A percentile compares a stretch with the other conserved stretches of the same genome.
Evolutionary conservation across 2,888 invertebrate genomes (phyloP).

Genomic region (Eupithecia vulgata): DNA sequence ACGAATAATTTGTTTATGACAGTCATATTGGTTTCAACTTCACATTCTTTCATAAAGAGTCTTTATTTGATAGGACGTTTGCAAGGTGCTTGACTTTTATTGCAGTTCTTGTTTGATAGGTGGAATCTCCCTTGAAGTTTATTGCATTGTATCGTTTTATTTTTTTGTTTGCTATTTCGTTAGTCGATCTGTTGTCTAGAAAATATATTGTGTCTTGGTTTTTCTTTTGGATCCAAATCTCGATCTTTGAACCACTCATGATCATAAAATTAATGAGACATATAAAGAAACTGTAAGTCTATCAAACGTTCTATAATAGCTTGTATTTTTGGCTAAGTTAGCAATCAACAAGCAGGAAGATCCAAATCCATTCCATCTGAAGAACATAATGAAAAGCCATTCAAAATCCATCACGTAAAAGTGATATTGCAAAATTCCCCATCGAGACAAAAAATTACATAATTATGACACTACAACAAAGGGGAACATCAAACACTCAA

Average conservation of each 20-base stretch:
- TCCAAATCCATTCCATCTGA: background rate
- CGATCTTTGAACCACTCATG: background rate
- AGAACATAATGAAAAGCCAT: constrained; percentile 16
- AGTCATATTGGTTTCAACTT: constrained; percentile 72
- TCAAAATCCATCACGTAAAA: constrained; percentile 31
- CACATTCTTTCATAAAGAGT: constrained; percentile 53
- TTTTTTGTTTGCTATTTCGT: background rate
- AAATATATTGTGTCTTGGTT: background rate
- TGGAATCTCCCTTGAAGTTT: constrained; percentile 20
- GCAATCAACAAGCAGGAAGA: background rate
- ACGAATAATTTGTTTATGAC: constrained; percentile 80
- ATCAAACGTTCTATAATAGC: background rate
- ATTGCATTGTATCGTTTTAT: constrained; percentile 20
- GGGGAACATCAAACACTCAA: constrained; percentile 46
- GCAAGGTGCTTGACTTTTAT: constrained; percentile 29
- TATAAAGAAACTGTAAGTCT: background rate
- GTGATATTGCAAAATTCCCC: constrained; percentile 33
- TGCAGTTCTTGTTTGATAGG: constrained; percentile 28
- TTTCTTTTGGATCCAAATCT: no score
- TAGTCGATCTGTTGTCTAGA: background rate
- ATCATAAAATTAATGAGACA: background rate
- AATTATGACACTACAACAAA: constrained; percentile 49
- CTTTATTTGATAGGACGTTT: constrained; percentile 42
- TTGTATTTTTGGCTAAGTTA: background rate
- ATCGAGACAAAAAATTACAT: constrained; percentile 39